Percentiles rank a stretch among this genome's conserved stretches.
Conservation (phyloP, 2,113 vertebrate species). For the Pao palembangensis region DNA sequence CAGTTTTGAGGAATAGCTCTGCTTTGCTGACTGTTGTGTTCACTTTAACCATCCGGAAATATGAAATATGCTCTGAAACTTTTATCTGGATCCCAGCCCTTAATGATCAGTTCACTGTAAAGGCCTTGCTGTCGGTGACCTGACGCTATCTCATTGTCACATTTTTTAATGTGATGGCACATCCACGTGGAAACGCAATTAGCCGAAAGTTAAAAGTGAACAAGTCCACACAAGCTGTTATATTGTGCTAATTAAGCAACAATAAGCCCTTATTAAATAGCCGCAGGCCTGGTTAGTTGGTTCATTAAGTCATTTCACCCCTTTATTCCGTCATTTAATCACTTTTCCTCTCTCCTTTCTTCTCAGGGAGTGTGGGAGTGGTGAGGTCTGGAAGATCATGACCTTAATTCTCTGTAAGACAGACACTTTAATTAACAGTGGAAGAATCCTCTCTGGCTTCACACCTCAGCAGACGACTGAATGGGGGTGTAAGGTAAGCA, state of each 20-base stretch:
- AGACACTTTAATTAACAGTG: constrained; percentile 69
- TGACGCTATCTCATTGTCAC: constrained; percentile 43
- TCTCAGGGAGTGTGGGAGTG: constrained; percentile 63
- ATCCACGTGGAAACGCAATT: constrained; percentile 51
- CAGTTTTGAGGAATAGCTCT: no score
- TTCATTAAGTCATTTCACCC: constrained; percentile 75
- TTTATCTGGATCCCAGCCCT: no score
- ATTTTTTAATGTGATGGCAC: no score
- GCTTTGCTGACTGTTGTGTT: no score
- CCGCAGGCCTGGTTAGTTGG: constrained; percentile 66
- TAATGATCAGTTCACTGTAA: no score
- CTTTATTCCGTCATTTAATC: constrained; percentile 69
- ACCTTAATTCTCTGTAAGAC: constrained; percentile 70
- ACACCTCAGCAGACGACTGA: constrained; percentile 43
- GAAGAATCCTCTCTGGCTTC: constrained; percentile 54
- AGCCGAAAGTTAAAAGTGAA: constrained; percentile 59
- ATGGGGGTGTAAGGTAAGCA: constrained; percentile 58
- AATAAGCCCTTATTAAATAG: constrained; percentile 69
- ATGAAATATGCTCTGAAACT: no score
- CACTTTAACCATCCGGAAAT: no score
- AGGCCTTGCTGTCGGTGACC: no score
- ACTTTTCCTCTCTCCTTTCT: constrained; percentile 63
- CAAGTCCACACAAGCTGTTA: constrained; percentile 69
- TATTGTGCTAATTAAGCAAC: constrained; percentile 74
- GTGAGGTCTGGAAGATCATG: constrained; percentile 69